These are phyloP conservation scores for Catostylus mosaicus DNA, from an alignment of 30 jellyfish, hydroid and myxozoan genomes.

Conservation along the genomic window DNA sequence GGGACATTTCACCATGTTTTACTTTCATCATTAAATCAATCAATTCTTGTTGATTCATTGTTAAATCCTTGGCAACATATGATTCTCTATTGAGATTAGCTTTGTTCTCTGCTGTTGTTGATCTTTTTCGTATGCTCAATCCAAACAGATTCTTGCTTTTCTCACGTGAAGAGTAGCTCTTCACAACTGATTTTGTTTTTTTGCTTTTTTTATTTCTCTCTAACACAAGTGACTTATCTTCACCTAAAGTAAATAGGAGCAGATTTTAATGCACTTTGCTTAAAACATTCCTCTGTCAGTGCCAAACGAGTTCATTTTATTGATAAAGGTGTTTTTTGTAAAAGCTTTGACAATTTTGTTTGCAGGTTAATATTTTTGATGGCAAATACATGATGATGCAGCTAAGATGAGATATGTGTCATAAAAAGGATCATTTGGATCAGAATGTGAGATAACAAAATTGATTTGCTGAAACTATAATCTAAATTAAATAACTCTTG, in stretches of 20 bases:
- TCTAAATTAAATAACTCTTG: no score
- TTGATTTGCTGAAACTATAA: no score
- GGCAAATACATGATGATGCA: no score
- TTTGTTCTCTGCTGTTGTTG: conserved; percentile 35
- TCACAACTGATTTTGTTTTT: conserved; percentile 19
- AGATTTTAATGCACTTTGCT: no score
- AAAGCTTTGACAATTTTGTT: no score
- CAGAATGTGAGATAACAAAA: no score
- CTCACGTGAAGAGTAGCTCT: conserved; percentile 50
- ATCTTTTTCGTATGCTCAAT: conserved; percentile 41
- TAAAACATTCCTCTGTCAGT: no score
- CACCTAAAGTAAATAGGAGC: background rate
- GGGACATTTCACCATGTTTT: conserved; percentile 73
- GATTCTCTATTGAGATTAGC: conserved; percentile 10
- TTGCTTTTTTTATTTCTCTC: conserved; percentile 17
- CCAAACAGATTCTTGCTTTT: conserved; percentile 32
- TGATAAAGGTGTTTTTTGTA: no score
- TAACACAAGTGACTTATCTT: background rate
- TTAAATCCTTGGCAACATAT: conserved; percentile 79
- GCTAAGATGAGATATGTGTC: no score
- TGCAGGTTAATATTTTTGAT: no score
- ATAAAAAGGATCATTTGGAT: no score
- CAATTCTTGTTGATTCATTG: conserved; percentile 66
- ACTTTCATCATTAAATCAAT: conserved; percentile 69
- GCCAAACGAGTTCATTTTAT: no score